Base-by-base conservation (phyloP, 2,797 vertebrate genomes). In the Arnoldichthys spilopterus region DNA sequence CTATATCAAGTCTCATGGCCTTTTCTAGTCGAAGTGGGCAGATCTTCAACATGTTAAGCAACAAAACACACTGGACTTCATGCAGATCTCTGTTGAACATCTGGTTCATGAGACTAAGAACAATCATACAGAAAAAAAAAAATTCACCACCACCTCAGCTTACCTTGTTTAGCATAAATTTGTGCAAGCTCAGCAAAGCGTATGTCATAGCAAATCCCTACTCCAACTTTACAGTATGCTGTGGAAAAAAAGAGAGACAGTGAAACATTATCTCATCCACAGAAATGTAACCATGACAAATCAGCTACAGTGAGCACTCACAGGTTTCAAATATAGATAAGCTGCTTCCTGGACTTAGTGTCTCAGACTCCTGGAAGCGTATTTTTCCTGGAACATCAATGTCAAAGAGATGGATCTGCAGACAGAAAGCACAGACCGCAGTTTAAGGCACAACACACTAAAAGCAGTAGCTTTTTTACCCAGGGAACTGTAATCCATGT, bases 191-290 rank as follows among this genome's bases (percentile, higher is more conserved):
- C 98, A 37, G 98, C 93, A 85, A 99, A 99, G 76, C 98, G 94
- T 1, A 99, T 94, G 85, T 99, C 98, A 0, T 99, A 99, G 91
- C 98, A 99, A 87, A 99, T 99, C 61, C 98, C 98, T n/a, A 99
- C 93, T 13, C 98, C 98, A 68, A 99, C 95, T 91, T 94, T 97
- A 88, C 98, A 99, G 92, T 94, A 98, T 0, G 97, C 98, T 99
- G 92, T 43, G 49, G 69, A 82, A 28, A 59, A 45, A 64, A 66
- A 5, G 32, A 43, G 47, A 56, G 3, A 63, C 16, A 32, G 59
- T 67, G 28, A 53, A 51, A 64, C 3, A 18, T 7, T 3, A 47
- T 18, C 15, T 28, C 12, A 32, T 43, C 9, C 49, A 22, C 78
- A 18, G 4, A 66, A 8, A n/a, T 62, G 16, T 53, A 5, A 7